Percentiles rank a stretch among this genome's conserved stretches.
phyloP scores from a whole-genome alignment of 92 coral and sea anemone species.

The Epizoanthus scotinus region DNA sequence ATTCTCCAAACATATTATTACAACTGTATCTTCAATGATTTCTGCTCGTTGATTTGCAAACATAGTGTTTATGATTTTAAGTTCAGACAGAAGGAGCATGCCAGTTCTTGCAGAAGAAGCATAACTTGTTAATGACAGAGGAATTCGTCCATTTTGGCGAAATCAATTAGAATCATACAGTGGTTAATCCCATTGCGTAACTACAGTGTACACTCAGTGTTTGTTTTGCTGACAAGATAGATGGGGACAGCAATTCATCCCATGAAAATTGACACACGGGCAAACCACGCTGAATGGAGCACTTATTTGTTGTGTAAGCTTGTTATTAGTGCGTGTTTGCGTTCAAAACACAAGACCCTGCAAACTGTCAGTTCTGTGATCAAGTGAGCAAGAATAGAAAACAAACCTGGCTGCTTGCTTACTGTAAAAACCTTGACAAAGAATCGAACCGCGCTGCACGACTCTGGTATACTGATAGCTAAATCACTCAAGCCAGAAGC shows the following conservation, averaged over 20 bases:
- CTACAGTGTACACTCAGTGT: slow-evolving; percentile 3
- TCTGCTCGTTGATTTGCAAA: too few relatives aligned
- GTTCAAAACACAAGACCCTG: slow-evolving; percentile 21
- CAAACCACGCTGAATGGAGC: slow-evolving; percentile 17
- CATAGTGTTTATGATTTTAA: too few relatives aligned
- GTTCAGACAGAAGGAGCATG: too few relatives aligned
- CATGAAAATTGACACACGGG: slow-evolving; percentile 4
- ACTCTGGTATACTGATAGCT: too few relatives aligned
- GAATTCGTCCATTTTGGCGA: slow-evolving; percentile 23
- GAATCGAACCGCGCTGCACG: too few relatives aligned
- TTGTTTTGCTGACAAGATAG: slow-evolving; percentile 26
- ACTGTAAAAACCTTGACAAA: neutral
- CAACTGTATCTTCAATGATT: too few relatives aligned
- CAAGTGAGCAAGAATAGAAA: slow-evolving; percentile 7
- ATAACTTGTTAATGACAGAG: slow-evolving; percentile 1
- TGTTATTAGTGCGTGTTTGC: slow-evolving; percentile 8
- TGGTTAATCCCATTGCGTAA: neutral
- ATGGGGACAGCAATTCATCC: slow-evolving; percentile 22
- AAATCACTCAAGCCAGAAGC: too few relatives aligned
- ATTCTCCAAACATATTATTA: too few relatives aligned
- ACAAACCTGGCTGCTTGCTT: slow-evolving; percentile 5
- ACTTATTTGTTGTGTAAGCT: slow-evolving; percentile 17
- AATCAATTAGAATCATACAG: slow-evolving; percentile 15
- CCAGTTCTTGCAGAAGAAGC: neutral
- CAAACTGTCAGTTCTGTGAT: slow-evolving; percentile 21